Evolutionary conservation across 2,888 invertebrate genomes (phyloP).

Genomic region (Thymelicus lineola): DNA sequence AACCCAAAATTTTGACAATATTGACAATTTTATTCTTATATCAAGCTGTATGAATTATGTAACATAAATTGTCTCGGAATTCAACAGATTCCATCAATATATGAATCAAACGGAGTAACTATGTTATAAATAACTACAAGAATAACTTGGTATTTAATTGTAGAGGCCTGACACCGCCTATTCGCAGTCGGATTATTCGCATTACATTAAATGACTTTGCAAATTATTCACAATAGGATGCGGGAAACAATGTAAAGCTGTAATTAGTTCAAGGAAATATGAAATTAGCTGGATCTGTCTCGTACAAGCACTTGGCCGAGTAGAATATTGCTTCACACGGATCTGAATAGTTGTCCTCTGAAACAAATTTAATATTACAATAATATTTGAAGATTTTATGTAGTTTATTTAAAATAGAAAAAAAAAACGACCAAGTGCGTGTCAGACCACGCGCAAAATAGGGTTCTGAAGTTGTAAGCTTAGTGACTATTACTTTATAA

Average conservation of each 20-base stretch:
- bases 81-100: too few relatives aligned
- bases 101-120: too few relatives aligned
- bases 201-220: conserved; percentile 23
- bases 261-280: conserved; percentile 61
- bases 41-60: too few relatives aligned
- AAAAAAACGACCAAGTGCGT: too few relatives aligned
- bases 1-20: too few relatives aligned
- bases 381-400: not conserved
- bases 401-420: not conserved
- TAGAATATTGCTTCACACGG: conserved; percentile 68
- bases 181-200: not conserved
- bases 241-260: conserved; percentile 1
- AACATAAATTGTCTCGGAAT: too few relatives aligned
- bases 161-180: not conserved
- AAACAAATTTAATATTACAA: conserved; percentile 47
- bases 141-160: too few relatives aligned
- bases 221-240: conserved; percentile 20
- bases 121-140: too few relatives aligned
- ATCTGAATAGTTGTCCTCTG: conserved; percentile 71
- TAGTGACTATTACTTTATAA: too few relatives aligned
- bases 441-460: too few relatives aligned
- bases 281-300: conserved; percentile 66
- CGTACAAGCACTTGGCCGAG: conserved; percentile 70
- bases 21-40: too few relatives aligned
- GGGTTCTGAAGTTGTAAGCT: too few relatives aligned